Conservation (phyloP, 2,797 vertebrate species). For the Falco concolor region DNA sequence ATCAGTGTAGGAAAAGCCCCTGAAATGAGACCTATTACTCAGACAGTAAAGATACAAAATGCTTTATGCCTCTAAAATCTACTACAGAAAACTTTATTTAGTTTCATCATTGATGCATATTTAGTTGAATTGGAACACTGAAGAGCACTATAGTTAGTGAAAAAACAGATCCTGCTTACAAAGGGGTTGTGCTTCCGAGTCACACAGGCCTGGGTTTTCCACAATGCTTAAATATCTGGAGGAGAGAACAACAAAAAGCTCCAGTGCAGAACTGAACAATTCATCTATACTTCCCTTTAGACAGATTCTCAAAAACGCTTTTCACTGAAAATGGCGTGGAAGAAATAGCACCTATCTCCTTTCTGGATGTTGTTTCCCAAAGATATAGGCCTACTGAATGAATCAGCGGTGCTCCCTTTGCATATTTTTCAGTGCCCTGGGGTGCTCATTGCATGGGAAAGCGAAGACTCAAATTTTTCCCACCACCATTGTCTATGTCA, state of each 20-base stretch:
- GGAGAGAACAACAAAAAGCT: not conserved
- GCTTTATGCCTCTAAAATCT: not conserved
- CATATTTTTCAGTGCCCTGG: not conserved
- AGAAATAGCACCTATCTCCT: not conserved
- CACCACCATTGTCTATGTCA: not conserved
- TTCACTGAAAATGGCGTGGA: not conserved
- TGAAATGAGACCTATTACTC: not conserved
- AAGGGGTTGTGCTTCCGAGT: not conserved
- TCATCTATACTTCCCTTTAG: not conserved
- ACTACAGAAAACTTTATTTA: not conserved
- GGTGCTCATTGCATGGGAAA: not conserved
- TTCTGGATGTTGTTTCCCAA: not conserved
- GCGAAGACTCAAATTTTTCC: not conserved
- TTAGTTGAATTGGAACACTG: not conserved
- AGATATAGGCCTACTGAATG: fast-evolving
- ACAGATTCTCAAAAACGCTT: not conserved
- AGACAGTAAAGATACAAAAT: not conserved
- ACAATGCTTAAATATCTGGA: not conserved
- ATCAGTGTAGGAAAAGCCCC: not conserved
- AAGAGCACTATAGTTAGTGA: not conserved
- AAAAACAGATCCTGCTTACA: not conserved
- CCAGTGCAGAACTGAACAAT: not conserved
- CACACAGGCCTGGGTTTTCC: not conserved
- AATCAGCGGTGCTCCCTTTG: not conserved
- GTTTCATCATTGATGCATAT: not conserved